Evolutionary conservation across 2,888 invertebrate genomes (phyloP).

Genomic region (Neuroscelio doddi): DNA sequence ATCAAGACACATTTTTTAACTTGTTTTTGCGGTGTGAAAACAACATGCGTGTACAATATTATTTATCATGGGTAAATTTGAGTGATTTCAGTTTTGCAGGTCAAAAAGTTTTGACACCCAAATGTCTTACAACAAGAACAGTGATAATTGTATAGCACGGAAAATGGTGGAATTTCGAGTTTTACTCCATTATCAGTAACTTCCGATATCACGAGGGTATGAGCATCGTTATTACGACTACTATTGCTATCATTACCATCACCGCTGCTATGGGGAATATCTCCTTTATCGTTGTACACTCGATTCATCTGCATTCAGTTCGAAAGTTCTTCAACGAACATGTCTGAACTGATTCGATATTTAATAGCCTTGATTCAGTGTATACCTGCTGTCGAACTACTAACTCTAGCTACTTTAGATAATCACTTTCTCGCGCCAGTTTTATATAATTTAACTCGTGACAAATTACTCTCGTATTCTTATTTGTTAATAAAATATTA

Average conservation of each 20-base stretch:
- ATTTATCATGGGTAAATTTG: too few relatives aligned
- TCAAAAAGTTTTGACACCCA: too few relatives aligned
- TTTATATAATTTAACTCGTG: too few relatives aligned
- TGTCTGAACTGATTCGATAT: background rate
- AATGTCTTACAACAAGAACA: too few relatives aligned
- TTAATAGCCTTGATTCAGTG: slow-evolving; percentile 1
- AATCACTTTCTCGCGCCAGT: too few relatives aligned
- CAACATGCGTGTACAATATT: too few relatives aligned
- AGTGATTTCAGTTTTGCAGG: too few relatives aligned
- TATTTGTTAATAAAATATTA: too few relatives aligned
- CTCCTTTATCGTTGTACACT: slow-evolving; percentile 11
- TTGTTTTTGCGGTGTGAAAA: too few relatives aligned
- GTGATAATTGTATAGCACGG: background rate
- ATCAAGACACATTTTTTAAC: too few relatives aligned
- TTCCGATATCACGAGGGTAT: slow-evolving; percentile 47
- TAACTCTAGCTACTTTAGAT: too few relatives aligned
- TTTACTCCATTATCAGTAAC: slow-evolving; percentile 46
- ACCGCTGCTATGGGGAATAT: slow-evolving; percentile 39
- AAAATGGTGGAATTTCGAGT: slow-evolving; percentile 48
- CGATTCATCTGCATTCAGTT: slow-evolving; percentile 10
- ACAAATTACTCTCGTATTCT: too few relatives aligned
- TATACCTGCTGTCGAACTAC: background rate
- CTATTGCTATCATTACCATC: slow-evolving; percentile 41
- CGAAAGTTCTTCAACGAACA: slow-evolving; percentile 4
- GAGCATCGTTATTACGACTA: slow-evolving; percentile 38